Base-by-base conservation (phyloP, 2,888 invertebrate species). In the Sclerodermus sp. region DNA sequence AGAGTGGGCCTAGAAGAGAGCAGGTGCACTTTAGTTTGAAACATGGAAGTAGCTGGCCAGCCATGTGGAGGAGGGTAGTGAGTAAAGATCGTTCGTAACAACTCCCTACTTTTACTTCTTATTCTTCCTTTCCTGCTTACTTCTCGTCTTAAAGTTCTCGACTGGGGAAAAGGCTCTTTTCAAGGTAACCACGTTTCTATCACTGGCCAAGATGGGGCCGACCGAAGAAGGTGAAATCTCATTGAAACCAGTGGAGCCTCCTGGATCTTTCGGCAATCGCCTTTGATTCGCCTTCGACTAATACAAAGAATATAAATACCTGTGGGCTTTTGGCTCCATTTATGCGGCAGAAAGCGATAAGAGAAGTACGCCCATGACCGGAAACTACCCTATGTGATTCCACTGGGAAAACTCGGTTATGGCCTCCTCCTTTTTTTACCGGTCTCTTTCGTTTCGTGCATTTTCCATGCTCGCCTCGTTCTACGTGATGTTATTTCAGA, bases 241-340 rank as follows among this genome's bases (percentile, higher is more conserved):
- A 23, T 23, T 23, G 4, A 23, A 5, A 8, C 8, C 23, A 23
- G 8, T 23, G 23, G 23, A 23, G 23, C 8, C 23, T 58, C 48
- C 32, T 16, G 53, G 53, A 57, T 58, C 56, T 59, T 49, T 57
- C 53, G 40, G 60, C 65, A 59, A 67, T 67, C 55, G 57, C 51
- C 54, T 60, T 60, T 65, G 60, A 65, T 65, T 64, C 8, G n/a
- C 58, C 53, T 59, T 52, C 45, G 38, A 47, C 57, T 57, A 58
- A 57, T 57, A 62, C 59, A 43, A 55, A 45, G 49, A 57, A 64
- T 60, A 52, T 56, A 53, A 62, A 64, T 65, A 45, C 55, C 45
- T 40, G 10, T 30, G 42, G 42, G 39, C 18, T 41, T 37, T 30
- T 23, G 23, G 23, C 42, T 52, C 39, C 37, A 41, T 12, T 32